phyloP scores from a whole-genome alignment of 2,797 vertebrate genomes.

The Tinamus major region DNA sequence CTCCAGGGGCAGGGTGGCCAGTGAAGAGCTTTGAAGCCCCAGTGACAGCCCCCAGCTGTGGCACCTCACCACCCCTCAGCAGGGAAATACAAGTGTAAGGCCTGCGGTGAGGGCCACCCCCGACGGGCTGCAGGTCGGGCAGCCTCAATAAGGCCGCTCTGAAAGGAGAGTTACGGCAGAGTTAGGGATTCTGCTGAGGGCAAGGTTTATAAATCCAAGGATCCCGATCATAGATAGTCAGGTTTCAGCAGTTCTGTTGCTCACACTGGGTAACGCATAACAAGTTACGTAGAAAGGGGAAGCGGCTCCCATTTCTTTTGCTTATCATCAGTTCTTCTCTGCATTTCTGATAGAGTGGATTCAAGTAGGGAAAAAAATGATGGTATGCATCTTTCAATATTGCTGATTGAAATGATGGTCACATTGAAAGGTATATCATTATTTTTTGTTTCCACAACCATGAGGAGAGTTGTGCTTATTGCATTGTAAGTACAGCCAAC shows the following conservation, averaged over 20 bases:
- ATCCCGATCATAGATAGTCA: neutral
- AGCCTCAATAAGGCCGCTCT: neutral
- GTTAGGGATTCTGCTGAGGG: neutral
- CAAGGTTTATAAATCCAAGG: neutral
- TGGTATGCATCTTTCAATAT: neutral
- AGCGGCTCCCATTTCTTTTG: neutral
- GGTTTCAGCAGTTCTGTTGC: neutral
- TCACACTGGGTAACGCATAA: neutral
- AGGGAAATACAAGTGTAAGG: neutral
- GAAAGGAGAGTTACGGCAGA: neutral
- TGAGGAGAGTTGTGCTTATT: neutral
- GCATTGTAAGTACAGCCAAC: neutral
- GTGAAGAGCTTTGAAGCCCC: neutral
- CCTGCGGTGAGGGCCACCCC: neutral
- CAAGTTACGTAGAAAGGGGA: neutral
- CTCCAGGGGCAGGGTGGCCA: neutral
- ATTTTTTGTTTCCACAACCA: neutral
- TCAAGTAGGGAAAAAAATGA: neutral
- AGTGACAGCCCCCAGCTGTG: neutral
- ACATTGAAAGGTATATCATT: neutral
- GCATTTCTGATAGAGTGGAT: neutral
- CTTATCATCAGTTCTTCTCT: neutral
- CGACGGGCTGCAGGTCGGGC: neutral
- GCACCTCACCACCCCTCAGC: no score
- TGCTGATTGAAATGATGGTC: neutral